Conservation (phyloP, 2,113 vertebrate species). For the Motacilla alba region DNA sequence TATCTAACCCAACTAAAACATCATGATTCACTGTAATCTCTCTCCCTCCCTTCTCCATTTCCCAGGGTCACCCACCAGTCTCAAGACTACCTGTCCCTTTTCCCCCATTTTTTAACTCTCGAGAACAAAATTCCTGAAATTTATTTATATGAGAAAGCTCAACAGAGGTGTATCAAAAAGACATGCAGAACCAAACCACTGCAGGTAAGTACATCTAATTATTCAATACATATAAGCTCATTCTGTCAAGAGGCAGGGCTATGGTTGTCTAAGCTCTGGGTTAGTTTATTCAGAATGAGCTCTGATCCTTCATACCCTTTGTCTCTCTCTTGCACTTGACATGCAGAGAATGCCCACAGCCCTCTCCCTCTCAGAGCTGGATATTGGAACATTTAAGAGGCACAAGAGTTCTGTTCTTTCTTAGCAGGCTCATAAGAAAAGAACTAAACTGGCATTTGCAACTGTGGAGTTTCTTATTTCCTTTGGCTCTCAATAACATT, state of each 20-base stretch:
- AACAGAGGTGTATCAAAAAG: not conserved
- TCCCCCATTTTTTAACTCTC: accelerated
- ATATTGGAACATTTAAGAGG: not conserved
- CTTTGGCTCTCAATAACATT: not conserved
- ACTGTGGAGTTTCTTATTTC: not conserved
- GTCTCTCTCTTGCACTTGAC: not conserved
- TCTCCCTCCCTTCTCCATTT: not conserved
- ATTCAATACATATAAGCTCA: not conserved
- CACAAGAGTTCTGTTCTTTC: not conserved
- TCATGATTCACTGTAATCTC: not conserved
- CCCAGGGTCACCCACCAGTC: not conserved
- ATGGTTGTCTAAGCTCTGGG: not conserved
- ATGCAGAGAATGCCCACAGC: not conserved
- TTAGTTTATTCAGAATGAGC: not conserved
- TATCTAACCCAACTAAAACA: not conserved
- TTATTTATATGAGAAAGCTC: not conserved
- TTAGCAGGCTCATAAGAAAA: not conserved
- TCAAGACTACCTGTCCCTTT: not conserved
- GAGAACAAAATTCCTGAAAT: not conserved
- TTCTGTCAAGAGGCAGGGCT: not conserved
- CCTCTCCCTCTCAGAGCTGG: not conserved
- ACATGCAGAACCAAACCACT: not conserved
- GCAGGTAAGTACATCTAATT: not conserved
- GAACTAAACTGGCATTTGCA: not conserved
- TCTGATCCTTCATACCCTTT: not conserved